Evolutionary conservation across 2,888 invertebrate genomes (phyloP).

Genomic region (Lithophane ornitopus): DNA sequence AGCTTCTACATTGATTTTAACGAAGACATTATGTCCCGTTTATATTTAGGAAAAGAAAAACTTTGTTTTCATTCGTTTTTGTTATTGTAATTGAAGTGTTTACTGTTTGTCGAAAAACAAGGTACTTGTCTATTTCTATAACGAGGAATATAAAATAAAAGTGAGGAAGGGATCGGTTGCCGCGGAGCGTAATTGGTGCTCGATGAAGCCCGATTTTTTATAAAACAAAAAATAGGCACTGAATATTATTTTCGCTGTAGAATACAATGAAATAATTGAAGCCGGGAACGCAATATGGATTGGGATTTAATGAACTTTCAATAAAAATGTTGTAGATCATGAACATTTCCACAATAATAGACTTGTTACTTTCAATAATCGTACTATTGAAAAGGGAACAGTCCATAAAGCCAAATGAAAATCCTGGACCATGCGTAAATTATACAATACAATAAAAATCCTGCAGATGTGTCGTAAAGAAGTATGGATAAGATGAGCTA

Average conservation of each 20-base stretch:
- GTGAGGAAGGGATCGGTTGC: constrained; percentile 18
- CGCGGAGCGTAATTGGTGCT: constrained; percentile 49
- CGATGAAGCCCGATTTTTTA: constrained; percentile 25
- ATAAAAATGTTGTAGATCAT: not conserved
- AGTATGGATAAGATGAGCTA: not conserved
- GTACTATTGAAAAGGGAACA: not conserved
- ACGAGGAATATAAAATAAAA: constrained; percentile 44
- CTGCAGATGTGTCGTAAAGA: not conserved
- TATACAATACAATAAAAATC: not conserved
- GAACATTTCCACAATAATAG: not conserved
- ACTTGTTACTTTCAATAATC: not conserved
- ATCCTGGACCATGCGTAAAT: no score
- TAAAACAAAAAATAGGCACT: constrained; percentile 30
- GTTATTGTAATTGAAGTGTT: constrained; percentile 53
- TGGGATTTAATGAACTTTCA: constrained; percentile 10
- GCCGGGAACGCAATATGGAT: constrained; percentile 5
- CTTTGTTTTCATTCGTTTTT: constrained; percentile 23
- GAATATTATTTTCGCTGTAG: constrained; percentile 42
- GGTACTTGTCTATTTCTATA: constrained; percentile 45
- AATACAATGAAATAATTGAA: constrained; percentile 34
- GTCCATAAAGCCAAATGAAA: not conserved
- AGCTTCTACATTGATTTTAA: constrained; percentile 31
- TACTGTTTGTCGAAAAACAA: constrained; percentile 54
- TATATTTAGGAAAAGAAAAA: constrained; percentile 12
- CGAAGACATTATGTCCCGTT: constrained; percentile 27